Conservation (phyloP, 1,140 invertebrate genomes). For the Magallana angulata region DNA sequence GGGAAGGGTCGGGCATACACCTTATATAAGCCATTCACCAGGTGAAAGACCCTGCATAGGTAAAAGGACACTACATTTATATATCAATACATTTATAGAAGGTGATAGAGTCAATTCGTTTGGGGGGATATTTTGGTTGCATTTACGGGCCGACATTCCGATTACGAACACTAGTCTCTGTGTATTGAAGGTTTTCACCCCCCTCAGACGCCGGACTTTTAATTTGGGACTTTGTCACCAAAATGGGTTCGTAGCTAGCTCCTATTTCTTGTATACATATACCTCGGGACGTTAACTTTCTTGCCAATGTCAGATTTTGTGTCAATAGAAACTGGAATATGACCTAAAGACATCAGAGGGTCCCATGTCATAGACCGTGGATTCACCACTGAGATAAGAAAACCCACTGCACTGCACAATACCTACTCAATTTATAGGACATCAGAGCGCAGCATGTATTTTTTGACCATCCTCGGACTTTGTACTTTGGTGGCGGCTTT, state of each 20-base stretch:
- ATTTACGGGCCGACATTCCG: background rate
- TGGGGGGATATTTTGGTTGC: background rate
- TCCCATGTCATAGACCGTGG: background rate
- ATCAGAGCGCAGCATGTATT: background rate
- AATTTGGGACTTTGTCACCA: background rate
- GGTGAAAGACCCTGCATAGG: too few species aligned
- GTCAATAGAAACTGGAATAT: constrained; percentile 29
- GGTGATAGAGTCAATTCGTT: background rate
- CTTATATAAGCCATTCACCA: background rate
- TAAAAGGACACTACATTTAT: background rate
- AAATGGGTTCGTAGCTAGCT: too few species aligned
- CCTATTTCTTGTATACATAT: background rate
- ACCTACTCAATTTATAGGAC: background rate
- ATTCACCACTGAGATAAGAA: background rate
- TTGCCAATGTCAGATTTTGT: background rate
- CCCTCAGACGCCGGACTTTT: background rate
- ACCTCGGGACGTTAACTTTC: background rate
- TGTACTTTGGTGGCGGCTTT: background rate
- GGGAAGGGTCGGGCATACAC: too few species aligned
- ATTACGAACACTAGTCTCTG: background rate
- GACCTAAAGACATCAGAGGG: background rate
- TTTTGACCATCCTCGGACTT: background rate
- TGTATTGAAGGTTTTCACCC: background rate
- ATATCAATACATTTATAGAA: background rate
- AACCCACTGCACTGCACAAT: background rate